Conservation (phyloP, 2,113 vertebrate genomes). For the Saccopteryx bilineata region DNA sequence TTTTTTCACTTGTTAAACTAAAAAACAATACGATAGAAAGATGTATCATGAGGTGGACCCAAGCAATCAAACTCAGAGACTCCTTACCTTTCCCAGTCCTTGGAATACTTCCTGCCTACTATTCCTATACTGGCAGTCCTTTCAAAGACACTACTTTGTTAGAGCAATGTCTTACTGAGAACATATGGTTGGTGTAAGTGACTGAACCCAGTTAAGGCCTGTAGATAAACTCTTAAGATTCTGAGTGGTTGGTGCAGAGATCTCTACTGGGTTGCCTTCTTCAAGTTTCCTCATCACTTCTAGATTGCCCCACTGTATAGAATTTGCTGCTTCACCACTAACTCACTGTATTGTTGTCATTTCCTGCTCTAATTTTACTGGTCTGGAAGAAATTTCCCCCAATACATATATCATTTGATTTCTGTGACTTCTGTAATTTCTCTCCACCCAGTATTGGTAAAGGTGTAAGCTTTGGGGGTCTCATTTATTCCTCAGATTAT, state of each 20-base stretch:
- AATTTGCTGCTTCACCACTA: background rate
- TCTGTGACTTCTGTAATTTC: background rate
- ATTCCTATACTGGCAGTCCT: background rate
- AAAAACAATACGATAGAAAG: background rate
- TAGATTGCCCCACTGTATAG: background rate
- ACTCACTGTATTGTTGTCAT: background rate
- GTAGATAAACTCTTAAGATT: background rate
- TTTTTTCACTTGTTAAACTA: background rate
- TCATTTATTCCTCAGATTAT: background rate
- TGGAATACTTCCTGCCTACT: background rate
- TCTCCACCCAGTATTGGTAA: background rate
- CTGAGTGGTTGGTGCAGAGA: background rate
- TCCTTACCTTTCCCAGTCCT: background rate
- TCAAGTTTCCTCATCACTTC: background rate
- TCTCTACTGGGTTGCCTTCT: background rate
- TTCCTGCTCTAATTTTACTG: background rate
- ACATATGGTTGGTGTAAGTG: background rate
- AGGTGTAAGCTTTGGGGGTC: background rate
- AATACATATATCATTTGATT: background rate
- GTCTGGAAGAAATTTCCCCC: background rate
- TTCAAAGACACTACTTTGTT: background rate
- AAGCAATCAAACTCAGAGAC: accelerated
- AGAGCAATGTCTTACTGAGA: background rate
- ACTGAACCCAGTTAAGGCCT: background rate
- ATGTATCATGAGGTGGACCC: background rate